These are phyloP conservation scores for Drosophila setosimentum DNA, from an alignment of 2,888 invertebrate genomes.

Conservation along the genomic window DNA sequence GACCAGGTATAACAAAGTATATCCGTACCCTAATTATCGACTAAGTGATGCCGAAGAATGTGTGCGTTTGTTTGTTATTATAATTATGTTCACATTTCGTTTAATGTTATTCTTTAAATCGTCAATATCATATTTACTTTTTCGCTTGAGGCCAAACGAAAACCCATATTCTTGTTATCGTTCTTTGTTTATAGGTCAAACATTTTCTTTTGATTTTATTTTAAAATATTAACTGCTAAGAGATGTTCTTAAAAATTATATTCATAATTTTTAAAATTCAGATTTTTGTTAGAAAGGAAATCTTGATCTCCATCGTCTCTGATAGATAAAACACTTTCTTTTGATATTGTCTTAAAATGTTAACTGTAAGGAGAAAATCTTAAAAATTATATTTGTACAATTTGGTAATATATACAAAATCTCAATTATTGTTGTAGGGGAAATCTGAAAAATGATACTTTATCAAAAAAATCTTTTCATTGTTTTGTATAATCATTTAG, in stretches of 20 bases:
- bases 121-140: slow-evolving; percentile 34
- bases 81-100: slow-evolving; percentile 56
- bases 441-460: neutral
- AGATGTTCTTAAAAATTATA: neutral
- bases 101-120: slow-evolving; percentile 50
- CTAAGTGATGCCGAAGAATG: slow-evolving; percentile 54
- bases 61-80: slow-evolving; percentile 67
- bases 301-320: neutral
- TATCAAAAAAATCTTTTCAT: neutral
- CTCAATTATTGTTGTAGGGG: too few species aligned
- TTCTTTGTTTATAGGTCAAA: neutral
- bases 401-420: too few species aligned
- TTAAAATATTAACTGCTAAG: neutral
- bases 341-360: neutral
- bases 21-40: slow-evolving; percentile 39
- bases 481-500: neutral
- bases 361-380: too few species aligned
- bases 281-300: neutral
- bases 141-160: slow-evolving; percentile 36
- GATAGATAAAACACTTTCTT: neutral
- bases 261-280: neutral
- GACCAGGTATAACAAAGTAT: slow-evolving; percentile 91
- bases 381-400: too few species aligned
- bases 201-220: neutral
- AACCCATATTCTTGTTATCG: slow-evolving; percentile 25